These are phyloP conservation scores for Phengaris arion DNA, from an alignment of 2,888 invertebrate genomes.

Conservation along the genomic window DNA sequence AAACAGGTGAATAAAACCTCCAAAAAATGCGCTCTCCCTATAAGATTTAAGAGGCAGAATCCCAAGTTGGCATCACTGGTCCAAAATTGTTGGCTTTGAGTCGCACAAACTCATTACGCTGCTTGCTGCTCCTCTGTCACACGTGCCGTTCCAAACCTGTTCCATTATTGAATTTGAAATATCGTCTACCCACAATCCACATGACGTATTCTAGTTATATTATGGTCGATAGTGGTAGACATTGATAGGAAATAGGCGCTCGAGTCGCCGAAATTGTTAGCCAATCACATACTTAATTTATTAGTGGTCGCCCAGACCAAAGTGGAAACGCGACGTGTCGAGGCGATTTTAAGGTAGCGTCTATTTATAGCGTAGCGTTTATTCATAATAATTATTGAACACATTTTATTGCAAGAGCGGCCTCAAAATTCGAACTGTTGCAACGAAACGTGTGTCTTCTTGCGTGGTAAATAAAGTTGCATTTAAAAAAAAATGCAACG, in stretches of 20 bases:
- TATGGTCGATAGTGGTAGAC: not conserved
- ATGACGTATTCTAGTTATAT: not conserved
- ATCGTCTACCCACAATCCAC: not conserved
- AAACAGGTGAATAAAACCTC: no score
- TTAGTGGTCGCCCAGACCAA: no score
- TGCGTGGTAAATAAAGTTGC: not conserved
- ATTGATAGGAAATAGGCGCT: no score
- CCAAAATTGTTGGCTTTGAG: no score
- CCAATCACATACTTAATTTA: no score
- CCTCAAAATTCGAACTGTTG: no score
- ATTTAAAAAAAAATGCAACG: not conserved
- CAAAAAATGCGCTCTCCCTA: not conserved
- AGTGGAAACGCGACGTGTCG: no score
- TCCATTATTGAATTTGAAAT: slow-evolving; percentile 17
- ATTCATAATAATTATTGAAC: no score
- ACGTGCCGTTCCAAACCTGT: not conserved
- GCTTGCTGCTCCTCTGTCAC: not conserved
- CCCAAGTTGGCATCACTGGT: not conserved
- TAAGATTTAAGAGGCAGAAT: not conserved
- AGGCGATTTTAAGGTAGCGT: no score
- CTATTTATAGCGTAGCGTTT: no score
- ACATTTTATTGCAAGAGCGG: no score
- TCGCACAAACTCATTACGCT: not conserved
- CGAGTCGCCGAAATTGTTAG: no score
- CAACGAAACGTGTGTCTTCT: not conserved